phyloP scores from a whole-genome alignment of 1,140 invertebrate species.

The Temnothorax curvispinosus region DNA sequence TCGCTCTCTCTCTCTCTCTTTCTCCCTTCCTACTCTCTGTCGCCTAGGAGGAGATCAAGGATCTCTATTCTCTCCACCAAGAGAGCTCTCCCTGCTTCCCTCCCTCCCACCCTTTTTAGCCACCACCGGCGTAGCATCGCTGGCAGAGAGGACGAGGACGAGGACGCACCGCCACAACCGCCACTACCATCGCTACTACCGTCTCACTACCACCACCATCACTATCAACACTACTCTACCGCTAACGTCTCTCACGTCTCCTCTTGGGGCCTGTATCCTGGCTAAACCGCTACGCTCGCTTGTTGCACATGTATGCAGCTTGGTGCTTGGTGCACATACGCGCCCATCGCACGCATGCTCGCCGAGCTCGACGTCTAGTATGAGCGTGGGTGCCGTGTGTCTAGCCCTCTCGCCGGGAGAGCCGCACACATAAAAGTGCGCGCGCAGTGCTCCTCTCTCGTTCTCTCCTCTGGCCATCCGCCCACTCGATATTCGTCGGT shows the following conservation, averaged over 20 bases:
- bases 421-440: conserved; percentile 64
- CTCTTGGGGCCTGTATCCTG: conserved; percentile 35
- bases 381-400: conserved; percentile 11
- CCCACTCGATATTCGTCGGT: conserved; percentile 70
- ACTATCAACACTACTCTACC: conserved; percentile 38
- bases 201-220: not conserved
- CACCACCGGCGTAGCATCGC: conserved; percentile 57
- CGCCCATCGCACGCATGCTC: conserved; percentile 69
- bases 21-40: conserved; percentile 7
- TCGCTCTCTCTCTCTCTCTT: not conserved
- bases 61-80: conserved; percentile 66
- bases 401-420: conserved; percentile 25
- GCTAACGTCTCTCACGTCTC: conserved; percentile 50
- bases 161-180: conserved; percentile 48
- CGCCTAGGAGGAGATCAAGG: conserved; percentile 71
- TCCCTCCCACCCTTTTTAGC: conserved; percentile 43
- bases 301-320: conserved; percentile 38
- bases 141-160: conserved; percentile 55
- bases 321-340: conserved; percentile 40
- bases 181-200: conserved; percentile 21
- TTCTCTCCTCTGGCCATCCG: conserved; percentile 65
- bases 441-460: conserved; percentile 64
- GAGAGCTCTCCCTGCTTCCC: conserved; percentile 18
- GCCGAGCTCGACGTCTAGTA: conserved; percentile 26
- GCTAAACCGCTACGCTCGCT: conserved; percentile 63